Percentiles rank a stretch among this genome's conserved stretches.
Conservation (phyloP, 1,140 invertebrate genomes). For the Lepidostoma basale region DNA sequence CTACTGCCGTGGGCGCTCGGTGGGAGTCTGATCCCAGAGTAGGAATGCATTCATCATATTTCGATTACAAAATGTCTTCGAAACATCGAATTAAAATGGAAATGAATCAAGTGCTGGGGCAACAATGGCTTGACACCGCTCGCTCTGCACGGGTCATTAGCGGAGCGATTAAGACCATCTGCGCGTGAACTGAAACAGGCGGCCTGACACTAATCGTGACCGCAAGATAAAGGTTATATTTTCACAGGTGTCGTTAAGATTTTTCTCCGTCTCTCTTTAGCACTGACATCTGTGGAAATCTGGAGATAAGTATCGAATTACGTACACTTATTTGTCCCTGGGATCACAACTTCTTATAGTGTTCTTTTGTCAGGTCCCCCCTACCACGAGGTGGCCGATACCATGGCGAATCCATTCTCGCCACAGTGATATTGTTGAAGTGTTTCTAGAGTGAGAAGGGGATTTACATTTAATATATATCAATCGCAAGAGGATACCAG, state of each 20-base stretch:
- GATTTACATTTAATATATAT: no score
- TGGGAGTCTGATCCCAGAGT: background rate
- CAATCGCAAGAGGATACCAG: no score
- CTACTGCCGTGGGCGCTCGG: background rate
- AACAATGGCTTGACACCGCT: background rate
- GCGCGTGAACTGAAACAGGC: background rate
- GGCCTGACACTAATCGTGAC: background rate
- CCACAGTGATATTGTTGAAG: no score
- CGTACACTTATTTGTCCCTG: no score
- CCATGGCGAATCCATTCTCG: no score
- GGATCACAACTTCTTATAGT: no score
- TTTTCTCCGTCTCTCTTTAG: no score
- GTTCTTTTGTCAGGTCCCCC: no score
- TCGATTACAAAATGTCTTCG: conserved; percentile 8
- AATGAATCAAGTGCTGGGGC: background rate
- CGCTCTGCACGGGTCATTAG: background rate
- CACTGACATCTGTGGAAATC: no score
- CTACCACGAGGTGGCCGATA: no score
- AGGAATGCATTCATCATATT: background rate
- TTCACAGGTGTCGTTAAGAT: background rate
- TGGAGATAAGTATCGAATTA: no score
- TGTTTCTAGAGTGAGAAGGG: no score
- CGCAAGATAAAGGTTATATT: background rate
- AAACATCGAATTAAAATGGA: background rate
- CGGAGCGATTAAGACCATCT: conserved; percentile 11